Percentiles rank a stretch among this genome's conserved stretches.
Conservation (phyloP, 2,113 vertebrate species). For the Centropristis striata region DNA sequence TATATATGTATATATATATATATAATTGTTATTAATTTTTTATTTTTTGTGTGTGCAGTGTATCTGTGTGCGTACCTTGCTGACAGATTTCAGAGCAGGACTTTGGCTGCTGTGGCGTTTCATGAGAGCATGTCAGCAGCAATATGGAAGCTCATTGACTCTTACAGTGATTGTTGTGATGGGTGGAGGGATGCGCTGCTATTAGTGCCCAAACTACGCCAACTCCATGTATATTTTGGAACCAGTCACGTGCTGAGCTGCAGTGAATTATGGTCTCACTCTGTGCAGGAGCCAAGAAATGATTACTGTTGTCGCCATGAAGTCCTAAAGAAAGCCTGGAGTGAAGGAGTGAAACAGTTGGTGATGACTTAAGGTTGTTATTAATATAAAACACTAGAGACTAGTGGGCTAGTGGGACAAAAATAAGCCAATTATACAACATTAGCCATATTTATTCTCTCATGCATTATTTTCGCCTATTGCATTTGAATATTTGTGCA, state of each 20-base stretch:
- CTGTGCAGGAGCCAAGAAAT: neutral
- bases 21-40: no score
- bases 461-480: no score
- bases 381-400: neutral
- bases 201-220: neutral
- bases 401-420: neutral
- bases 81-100: neutral
- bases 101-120: slow-evolving; percentile 15
- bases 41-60: no score
- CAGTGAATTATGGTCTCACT: neutral
- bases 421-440: neutral
- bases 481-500: no score
- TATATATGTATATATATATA: no score
- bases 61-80: neutral
- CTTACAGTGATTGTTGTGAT: slow-evolving; percentile 21
- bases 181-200: neutral
- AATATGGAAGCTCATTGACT: neutral
- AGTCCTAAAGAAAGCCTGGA: neutral
- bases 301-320: neutral
- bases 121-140: slow-evolving; percentile 10
- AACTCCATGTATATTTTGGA: neutral
- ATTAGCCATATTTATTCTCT: no score
- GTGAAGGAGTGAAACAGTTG: neutral
- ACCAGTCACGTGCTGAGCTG: neutral
- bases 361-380: neutral